These are phyloP conservation scores for Syngnathus scovelli DNA, from an alignment of 2,113 vertebrate species.

Conservation along the genomic window DNA sequence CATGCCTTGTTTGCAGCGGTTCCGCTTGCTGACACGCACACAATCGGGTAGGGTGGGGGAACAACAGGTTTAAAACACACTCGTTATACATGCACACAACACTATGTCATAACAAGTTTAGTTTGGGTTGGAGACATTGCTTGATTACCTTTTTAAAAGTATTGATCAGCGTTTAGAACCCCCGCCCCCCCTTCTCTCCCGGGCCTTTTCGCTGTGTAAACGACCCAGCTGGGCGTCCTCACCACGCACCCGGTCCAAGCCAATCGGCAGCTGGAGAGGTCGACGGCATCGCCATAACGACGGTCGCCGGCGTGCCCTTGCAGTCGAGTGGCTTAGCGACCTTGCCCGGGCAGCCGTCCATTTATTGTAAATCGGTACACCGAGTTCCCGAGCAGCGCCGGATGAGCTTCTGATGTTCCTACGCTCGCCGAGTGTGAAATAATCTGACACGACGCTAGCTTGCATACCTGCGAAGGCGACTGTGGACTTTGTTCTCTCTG, in stretches of 20 bases:
- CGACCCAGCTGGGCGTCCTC: conserved; percentile 59
- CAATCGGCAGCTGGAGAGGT: conserved; percentile 38
- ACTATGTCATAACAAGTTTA: background rate
- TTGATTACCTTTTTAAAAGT: too few species aligned
- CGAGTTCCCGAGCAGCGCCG: conserved; percentile 8
- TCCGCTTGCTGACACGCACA: conserved; percentile 32
- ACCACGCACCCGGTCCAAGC: conserved; percentile 32
- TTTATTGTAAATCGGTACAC: conserved; percentile 41
- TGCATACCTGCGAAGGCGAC: conserved; percentile 44
- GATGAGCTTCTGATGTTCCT: too few species aligned
- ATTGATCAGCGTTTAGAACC: too few species aligned
- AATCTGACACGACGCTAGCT: background rate
- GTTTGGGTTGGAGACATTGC: background rate
- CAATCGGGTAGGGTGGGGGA: conserved; percentile 13
- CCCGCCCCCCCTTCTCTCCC: background rate
- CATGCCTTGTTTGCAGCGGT: conserved; percentile 27
- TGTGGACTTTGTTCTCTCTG: conserved; percentile 61
- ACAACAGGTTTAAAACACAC: conserved; percentile 44
- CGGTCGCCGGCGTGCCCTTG: conserved; percentile 49
- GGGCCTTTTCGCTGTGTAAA: conserved; percentile 52
- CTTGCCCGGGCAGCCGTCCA: conserved; percentile 43
- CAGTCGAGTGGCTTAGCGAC: conserved; percentile 51
- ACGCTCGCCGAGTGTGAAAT: conserved; percentile 1
- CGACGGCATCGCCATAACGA: conserved; percentile 48
- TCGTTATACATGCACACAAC: background rate